Evolutionary conservation across 2,113 vertebrate genomes (phyloP), one percentile per base, ranked within the genome.

Genomic region (Psettodes erumei): DNA sequence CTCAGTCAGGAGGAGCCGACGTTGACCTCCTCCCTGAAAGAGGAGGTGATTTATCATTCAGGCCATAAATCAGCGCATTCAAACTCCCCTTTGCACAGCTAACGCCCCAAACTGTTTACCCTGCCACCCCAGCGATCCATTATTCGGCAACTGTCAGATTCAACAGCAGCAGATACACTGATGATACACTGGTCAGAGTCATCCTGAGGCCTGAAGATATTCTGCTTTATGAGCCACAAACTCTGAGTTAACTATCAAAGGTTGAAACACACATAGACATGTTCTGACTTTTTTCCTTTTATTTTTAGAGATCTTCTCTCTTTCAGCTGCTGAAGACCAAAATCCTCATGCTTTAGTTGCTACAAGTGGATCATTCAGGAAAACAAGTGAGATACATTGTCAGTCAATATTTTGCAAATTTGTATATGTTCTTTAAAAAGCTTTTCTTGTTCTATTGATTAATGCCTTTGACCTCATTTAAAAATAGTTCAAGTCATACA

Each of bases 11-110:
- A 87, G 59, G 79, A 89, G 89, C 83, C 65, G 85, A 86, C 68
- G 61, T 60, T 90, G 89, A 88, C 89, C 90, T 77, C 85, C 71
- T 77, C 67, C 79, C 70, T 5, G 58, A 88, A 83, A 87, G 85
- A 89, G 66, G 81, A 87, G 90, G 84, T 88, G 86, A 93, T 94
- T 90, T 71, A 91, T 93, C 90, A 93, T 70, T 50, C 13, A 56
- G 69, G 38, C 87, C 79, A 91, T 94, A 90, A 92, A 92, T 94
- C 93, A 91, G 82, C 47, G 35, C 38, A 69, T 71, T 74, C 86
- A 90, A 92, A 89, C 91, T 85, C 88, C 69, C 80, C 69, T 66
- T 75, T 84, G 77, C 87, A 85, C 83, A 81, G 86, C 74, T 90
- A 84, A 77, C 77, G 59, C 78, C 82, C 86, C 62, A 15, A 58